Base-by-base conservation (phyloP, 2,113 vertebrate genomes). In the Prietella phreatophila region DNA sequence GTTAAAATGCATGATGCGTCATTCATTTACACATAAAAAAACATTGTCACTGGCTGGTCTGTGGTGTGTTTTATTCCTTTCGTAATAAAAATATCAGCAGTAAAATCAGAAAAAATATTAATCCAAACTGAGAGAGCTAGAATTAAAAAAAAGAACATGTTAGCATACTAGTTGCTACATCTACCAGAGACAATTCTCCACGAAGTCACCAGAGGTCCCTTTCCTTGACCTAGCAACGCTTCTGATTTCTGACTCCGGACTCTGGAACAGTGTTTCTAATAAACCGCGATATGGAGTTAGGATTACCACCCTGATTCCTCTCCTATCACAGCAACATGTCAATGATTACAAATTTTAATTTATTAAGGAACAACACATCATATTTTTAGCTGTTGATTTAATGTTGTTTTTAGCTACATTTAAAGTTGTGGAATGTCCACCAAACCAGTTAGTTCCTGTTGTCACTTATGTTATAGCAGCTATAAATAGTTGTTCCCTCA, bases 11-110 rank as follows among this genome's bases (percentile, higher is more conserved):
- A 47, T 47, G 42, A 7, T 47, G 42, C 5, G 10, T 67, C 27
- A 67, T 58, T 58, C 19, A 6, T 60, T 20, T 20, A 19, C 19
- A 60, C 15, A 58, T 58, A 11, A 53, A 53, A 53, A 53, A 11
- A 53, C 10, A 1, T 53, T 58, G 56, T 22, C 20, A 22, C 58
- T 7, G 20, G n/a, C n/a, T 13, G n/a, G n/a, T 30, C 11, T n/a
- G 22, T 11, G n/a, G 65, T 33, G 13, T n/a, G 11, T 33, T 67
- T n/a, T 14, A 33, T 67, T 67, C 10, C 4, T 67, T 67, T 67
- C 63, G 73, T 84, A 86, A 71, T 19, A 30, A 81, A 71, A 76
- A 60, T 13, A 85, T 36, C 0, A 20, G 61, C 65, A 67, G 65
- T 33, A 67, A 67, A 67, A 67, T n/a, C 11, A 4, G 65, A 67